Percentiles rank a stretch among this genome's conserved stretches.
phyloP scores from a whole-genome alignment of 2,888 invertebrate genomes.

The Lasioglossum leucozonium region DNA sequence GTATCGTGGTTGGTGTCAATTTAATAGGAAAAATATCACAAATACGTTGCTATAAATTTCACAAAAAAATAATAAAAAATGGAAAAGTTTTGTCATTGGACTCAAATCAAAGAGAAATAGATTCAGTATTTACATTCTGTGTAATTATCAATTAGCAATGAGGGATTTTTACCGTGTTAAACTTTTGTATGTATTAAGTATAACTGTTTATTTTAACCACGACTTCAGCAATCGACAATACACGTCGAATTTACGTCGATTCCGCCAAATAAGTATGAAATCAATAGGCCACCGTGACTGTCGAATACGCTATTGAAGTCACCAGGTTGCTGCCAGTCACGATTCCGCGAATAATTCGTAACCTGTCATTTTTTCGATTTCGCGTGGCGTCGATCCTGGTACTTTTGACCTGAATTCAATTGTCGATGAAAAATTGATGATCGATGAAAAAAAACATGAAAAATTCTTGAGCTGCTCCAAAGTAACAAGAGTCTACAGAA shows the following conservation, averaged over 20 bases:
- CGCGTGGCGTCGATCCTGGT: conserved; percentile 28
- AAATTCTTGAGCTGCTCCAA: background rate
- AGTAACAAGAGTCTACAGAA: background rate
- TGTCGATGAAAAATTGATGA: background rate
- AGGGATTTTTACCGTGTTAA: background rate
- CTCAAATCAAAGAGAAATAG: no score
- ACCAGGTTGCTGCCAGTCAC: conserved; percentile 69
- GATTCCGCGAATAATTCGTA: conserved; percentile 61
- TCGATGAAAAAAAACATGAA: background rate
- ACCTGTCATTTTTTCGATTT: conserved; percentile 49
- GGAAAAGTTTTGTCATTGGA: background rate
- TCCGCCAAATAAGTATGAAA: conserved; percentile 68
- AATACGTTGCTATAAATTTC: no score
- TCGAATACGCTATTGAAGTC: conserved; percentile 53
- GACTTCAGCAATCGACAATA: conserved; percentile 40
- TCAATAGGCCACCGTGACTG: conserved; percentile 66
- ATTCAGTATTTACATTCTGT: no score
- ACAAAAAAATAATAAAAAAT: no score
- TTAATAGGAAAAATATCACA: no score
- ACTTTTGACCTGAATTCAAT: conserved; percentile 36
- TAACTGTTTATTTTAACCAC: background rate
- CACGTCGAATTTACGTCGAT: conserved; percentile 52
- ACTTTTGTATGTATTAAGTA: background rate
- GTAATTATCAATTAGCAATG: no score
- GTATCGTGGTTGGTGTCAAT: no score